Evolutionary conservation across 1,140 invertebrate species (phyloP), one percentile per base, ranked within the genome.

Genomic region (Ctenoplectra terminalis): DNA sequence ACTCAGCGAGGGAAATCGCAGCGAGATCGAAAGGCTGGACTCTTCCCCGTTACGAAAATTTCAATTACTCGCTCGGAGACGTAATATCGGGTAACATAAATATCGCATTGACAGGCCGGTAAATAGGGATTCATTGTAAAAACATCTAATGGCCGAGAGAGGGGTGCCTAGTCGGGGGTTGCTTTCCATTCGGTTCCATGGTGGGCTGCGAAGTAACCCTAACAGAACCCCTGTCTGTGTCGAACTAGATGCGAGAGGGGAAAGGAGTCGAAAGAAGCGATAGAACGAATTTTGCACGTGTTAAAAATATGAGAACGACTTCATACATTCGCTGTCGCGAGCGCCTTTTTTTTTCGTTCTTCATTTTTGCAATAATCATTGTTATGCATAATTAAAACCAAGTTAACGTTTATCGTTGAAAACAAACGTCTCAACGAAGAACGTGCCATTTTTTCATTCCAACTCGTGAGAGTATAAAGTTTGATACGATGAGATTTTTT

Each of bases 31-130:
- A 63, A 40, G 60, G 9, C 43, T 50, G 17, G 23, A 26, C 46
- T 23, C 20, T 40, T 34, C 20, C 48, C 46, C 50, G 60, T 15
- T 86, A 86, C 87, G 87, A 88, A 92, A 92, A 92, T 90, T 93
- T 90, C 92, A 93, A 93, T 93, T 93, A 93, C 90, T 88, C 91
- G 92, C 89, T 90, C 89, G 88, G 89, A 85, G 88, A 89, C 88
- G 90, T 91, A 92, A 92, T 92, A 93, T 93, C 90, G 86, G 84
- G 76, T 80, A 89, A 91, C 92, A 93, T 93, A 93, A 93, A 93
- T 92, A 93, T 91, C 88, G 69, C 87, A 92, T 93, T 92, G 92
- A 91, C 90, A 91, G 89, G 82, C 89, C 84, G 84, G 91, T 91
- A 93, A 93, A 93, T 93, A 91, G 88, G 90, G 87, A 92, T 92